Evolutionary conservation across 1,140 invertebrate species (phyloP), one percentile per base, ranked within the genome.

Genomic region (Drosophila erecta): DNA sequence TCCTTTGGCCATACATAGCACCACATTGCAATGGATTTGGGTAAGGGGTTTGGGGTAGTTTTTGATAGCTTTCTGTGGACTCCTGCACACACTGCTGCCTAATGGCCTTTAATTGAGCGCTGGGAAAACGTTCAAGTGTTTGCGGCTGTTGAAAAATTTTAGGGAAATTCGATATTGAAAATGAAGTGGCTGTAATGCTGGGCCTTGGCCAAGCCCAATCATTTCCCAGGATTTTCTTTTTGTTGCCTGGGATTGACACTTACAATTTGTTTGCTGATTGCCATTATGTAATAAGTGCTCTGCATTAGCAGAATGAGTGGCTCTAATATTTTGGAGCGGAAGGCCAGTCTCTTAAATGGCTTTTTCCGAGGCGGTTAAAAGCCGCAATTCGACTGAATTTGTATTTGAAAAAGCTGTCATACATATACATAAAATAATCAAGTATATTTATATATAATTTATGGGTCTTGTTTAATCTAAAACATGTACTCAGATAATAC

Each of bases 31-130:
- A 27, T 20, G 47, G 40, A 59, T 30, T 58, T 59, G 15, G 20
- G 14, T 37, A 17, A 17, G 17, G 14, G 20, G 38, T 20, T 20
- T 5, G 14, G 62, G 44, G 33, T 53, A 46, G 49, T 35, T 55
- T 43, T 37, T 10, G 22, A 24, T 27, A 20, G 47, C 41, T 20
- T 47, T 17, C 43, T 47, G 27, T 44, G 54, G 54, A 44, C 37
- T 11, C n/a, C n/a, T n/a, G n/a, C n/a, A n/a, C 41, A n/a, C 30
- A 38, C 79, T 70, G n/a, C 40, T n/a, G 58, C 67, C 85, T 90
- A 89, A 89, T 89, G 84, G 84, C 76, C 65, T 85, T 89, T 89
- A 89, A 89, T 90, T 89, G 84, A 90, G 84, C 85, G 78, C 69
- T 89, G 84, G 85, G 84, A 89, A 89, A 70, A 69, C 76, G 66